Percentiles rank a stretch among this genome's conserved stretches.
These are phyloP conservation scores for Rhyacophila brunnea DNA, from an alignment of 1,140 invertebrate species.

Conservation along the genomic window DNA sequence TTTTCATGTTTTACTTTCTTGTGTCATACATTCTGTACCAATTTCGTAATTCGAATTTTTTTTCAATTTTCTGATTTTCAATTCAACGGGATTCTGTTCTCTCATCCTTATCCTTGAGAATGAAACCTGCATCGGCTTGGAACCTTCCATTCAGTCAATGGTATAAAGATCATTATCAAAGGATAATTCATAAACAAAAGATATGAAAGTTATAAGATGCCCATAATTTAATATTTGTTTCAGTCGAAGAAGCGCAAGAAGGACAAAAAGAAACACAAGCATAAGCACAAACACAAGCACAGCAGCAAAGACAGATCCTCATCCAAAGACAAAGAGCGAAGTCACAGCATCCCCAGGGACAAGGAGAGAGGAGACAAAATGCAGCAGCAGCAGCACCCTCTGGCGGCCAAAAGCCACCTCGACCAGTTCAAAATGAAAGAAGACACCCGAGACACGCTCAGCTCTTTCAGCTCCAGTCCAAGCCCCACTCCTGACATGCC, in stretches of 20 bases:
- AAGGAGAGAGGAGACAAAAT: slow-evolving; percentile 16
- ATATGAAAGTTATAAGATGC: too few relatives aligned
- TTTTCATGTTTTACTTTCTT: too few relatives aligned
- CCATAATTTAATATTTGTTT: neutral
- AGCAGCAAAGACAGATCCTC: slow-evolving; percentile 67
- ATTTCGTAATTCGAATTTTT: too few relatives aligned
- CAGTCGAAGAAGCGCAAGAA: slow-evolving; percentile 78
- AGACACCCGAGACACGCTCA: slow-evolving; percentile 58
- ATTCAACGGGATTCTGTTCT: too few relatives aligned
- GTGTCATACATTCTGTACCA: too few relatives aligned
- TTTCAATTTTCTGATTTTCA: too few relatives aligned
- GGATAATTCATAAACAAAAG: too few relatives aligned
- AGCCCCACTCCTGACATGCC: slow-evolving; percentile 41
- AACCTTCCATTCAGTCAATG: too few relatives aligned
- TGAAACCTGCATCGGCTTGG: too few relatives aligned
- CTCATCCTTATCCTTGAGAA: too few relatives aligned
- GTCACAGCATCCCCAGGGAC: slow-evolving; percentile 51
- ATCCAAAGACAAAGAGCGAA: slow-evolving; percentile 60
- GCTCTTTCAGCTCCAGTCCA: slow-evolving; percentile 58
- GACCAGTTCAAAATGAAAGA: slow-evolving; percentile 52
- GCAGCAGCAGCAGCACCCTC: slow-evolving; percentile 17
- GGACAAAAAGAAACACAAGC: slow-evolving; percentile 79
- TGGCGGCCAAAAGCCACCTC: slow-evolving; percentile 32
- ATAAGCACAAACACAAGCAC: slow-evolving; percentile 75
- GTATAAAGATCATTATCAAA: too few relatives aligned